Conservation (phyloP, 2,797 vertebrate genomes). For the Adelosebastes latens region DNA sequence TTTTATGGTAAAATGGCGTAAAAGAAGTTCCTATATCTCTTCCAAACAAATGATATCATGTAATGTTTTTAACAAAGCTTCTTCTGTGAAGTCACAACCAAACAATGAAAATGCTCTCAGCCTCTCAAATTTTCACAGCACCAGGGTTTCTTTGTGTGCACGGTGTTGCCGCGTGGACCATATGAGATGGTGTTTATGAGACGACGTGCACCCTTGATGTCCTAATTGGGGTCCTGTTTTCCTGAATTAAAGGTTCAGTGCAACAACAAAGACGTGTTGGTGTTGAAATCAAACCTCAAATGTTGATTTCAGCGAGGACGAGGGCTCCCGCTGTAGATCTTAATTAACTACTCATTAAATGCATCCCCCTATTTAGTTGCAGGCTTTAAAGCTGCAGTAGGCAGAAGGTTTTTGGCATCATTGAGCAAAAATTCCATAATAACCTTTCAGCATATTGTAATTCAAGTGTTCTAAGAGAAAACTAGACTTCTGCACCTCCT, state of each 20-base stretch:
- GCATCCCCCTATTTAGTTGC: not conserved
- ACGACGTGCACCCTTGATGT: not conserved
- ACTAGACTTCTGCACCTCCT: accelerated
- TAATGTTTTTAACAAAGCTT: slow-evolving; percentile 7
- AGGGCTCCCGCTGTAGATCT: not conserved
- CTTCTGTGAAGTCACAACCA: slow-evolving; percentile 26
- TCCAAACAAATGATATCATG: not conserved
- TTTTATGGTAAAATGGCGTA: too few relatives aligned
- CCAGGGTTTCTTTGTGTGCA: slow-evolving; percentile 35
- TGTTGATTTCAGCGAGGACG: too few relatives aligned
- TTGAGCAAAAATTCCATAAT: too few relatives aligned
- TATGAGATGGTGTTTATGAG: not conserved
- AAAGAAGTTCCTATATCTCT: not conserved
- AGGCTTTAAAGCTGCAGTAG: too few relatives aligned
- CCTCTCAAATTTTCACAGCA: not conserved
- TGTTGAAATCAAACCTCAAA: not conserved
- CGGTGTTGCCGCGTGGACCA: not conserved
- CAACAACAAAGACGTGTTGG: not conserved
- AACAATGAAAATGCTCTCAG: slow-evolving; percentile 5
- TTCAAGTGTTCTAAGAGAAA: too few relatives aligned
- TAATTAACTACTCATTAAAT: not conserved
- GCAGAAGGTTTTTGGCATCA: too few relatives aligned
- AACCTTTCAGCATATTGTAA: too few relatives aligned
- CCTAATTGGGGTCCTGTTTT: not conserved
- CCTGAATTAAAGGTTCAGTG: not conserved